Evolutionary conservation across 2,113 vertebrate species (phyloP).

Genomic region (Sarotherodon lohbergeri): DNA sequence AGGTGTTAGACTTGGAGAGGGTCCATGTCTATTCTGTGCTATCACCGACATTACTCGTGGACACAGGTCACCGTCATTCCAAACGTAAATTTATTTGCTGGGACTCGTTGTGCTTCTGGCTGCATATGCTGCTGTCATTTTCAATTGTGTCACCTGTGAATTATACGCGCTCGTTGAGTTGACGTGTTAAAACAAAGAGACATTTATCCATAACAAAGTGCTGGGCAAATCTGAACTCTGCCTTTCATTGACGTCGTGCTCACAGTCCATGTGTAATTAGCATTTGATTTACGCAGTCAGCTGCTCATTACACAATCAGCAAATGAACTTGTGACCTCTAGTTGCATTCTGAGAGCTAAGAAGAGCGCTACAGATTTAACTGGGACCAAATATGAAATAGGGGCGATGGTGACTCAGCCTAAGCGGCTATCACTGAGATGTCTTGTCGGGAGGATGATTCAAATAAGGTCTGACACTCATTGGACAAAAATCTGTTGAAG

Average conservation of each 20-base stretch:
- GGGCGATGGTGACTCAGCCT: not conserved
- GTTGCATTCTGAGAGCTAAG: not conserved
- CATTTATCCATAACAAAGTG: not conserved
- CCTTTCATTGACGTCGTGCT: constrained; percentile 13
- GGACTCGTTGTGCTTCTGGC: not conserved
- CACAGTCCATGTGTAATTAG: constrained; percentile 18
- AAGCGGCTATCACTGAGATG: not conserved
- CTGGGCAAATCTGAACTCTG: not conserved
- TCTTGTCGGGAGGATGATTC: not conserved
- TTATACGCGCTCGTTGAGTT: not conserved
- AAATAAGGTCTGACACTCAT: not conserved
- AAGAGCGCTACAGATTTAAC: not conserved
- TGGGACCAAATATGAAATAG: not conserved
- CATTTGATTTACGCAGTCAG: not conserved
- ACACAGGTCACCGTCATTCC: constrained; percentile 2
- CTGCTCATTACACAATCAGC: not conserved
- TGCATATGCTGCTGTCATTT: constrained; percentile 17
- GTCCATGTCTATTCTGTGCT: not conserved
- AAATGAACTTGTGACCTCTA: not conserved
- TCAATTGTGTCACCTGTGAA: not conserved
- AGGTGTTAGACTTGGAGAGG: constrained; percentile 38
- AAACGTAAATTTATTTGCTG: constrained; percentile 21
- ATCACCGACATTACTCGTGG: constrained; percentile 13
- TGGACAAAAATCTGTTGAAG: not conserved
- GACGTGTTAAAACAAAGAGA: constrained; percentile 8